phyloP scores from a whole-genome alignment of 2,113 vertebrate genomes.

The Peromyscus maniculatus region DNA sequence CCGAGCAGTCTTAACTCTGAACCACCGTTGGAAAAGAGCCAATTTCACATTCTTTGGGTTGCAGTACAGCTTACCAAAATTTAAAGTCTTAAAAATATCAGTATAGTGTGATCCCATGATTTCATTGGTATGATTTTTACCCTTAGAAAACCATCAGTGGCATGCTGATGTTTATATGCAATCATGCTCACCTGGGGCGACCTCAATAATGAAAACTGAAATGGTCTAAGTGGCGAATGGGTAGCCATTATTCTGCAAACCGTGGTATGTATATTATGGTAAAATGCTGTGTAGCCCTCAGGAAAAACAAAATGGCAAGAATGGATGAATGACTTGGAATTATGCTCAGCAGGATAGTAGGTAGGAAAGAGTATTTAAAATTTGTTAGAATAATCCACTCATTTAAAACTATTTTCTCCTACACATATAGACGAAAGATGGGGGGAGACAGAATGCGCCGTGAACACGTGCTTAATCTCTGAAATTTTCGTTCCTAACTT shows the following conservation, averaged over 20 bases:
- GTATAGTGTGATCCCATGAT: not conserved
- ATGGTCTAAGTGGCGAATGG: not conserved
- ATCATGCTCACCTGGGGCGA: not conserved
- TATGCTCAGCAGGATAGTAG: not conserved
- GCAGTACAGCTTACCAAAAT: not conserved
- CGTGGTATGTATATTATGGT: not conserved
- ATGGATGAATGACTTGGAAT: not conserved
- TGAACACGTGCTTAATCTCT: not conserved
- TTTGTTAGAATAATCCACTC: not conserved
- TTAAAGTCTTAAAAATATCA: constrained; percentile 29
- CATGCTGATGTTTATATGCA: not conserved
- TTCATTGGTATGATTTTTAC: constrained; percentile 27
- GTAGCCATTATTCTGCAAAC: not conserved
- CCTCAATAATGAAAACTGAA: not conserved
- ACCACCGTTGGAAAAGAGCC: not conserved
- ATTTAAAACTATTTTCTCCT: constrained; percentile 10
- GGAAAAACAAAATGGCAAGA: not conserved
- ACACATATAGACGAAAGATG: not conserved
- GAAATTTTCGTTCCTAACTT: not conserved
- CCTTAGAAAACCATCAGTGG: not conserved
- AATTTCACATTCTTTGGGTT: not conserved
- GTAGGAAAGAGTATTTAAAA: constrained; percentile 9
- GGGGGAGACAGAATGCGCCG: not conserved
- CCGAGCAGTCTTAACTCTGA: not conserved
- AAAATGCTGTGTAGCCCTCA: not conserved